Base-by-base conservation (phyloP, 1,140 invertebrate genomes). In the Nylanderia fulva region DNA sequence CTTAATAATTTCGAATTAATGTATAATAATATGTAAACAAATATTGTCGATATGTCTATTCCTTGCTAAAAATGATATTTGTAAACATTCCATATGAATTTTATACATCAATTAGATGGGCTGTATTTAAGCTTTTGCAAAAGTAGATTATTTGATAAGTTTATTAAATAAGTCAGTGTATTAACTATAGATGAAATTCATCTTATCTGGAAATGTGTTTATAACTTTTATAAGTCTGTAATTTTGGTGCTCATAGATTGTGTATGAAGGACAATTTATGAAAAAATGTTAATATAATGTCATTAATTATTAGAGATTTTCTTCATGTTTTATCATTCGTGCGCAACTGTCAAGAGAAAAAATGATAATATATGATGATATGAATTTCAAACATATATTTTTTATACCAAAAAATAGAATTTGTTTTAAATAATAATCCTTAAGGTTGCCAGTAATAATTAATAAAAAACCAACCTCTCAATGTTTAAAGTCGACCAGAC, bases 51-150 rank as follows among this genome's bases (percentile, higher is more conserved):
- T 54, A 27, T 56, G n/a, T 39, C n/a, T 39, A 33, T 79, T 18
- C 1, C 15, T 27, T 4, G 11, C 27, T 36, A 54, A 54, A 79
- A 79, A 27, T 64, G 36, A 58, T 71, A 72, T 83, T 83, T 83
- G 54, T 72, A 83, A 58, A 83, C 79, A 74, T 74, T 83, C 79
- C 68, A 61, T 71, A 36, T 83, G 54, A 83, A 83, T 74, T 45
- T 72, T 83, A 13, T 83, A 83, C 33, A 82, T 29, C 29, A n/a
- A n/a, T 74, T n/a, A 42, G 45, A 1, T 83, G 29, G 33, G 24
- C 45, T 74, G 21, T 36, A 8, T 61, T 24, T 74, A 58, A 48
- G 18, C 18, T 61, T 74, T 29, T 72, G 4, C 5, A 15, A 15
- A 58, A 83, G 18, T 7, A 42, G 42, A 29, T 42, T 21, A 21